These are phyloP conservation scores for Neofelis nebulosa DNA, from an alignment of 2,113 vertebrate species.

Conservation along the genomic window DNA sequence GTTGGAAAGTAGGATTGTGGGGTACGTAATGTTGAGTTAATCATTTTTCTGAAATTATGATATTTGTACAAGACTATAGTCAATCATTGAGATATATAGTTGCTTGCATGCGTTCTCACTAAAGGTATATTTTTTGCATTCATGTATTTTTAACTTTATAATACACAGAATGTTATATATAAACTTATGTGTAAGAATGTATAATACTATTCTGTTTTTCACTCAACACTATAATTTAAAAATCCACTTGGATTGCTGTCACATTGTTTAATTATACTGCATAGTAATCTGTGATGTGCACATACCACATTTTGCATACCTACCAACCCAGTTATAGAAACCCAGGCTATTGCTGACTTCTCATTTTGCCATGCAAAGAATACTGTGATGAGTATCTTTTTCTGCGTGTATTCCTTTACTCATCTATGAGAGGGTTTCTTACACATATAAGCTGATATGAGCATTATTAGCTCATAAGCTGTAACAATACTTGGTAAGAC, in stretches of 20 bases:
- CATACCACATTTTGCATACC: not conserved
- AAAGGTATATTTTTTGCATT: not conserved
- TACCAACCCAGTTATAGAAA: not conserved
- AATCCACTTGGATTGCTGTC: not conserved
- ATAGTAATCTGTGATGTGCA: not conserved
- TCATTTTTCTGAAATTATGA: not conserved
- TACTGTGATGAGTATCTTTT: not conserved
- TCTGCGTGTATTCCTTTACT: not conserved
- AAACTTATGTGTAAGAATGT: not conserved
- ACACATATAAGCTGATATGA: not conserved
- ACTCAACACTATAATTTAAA: not conserved
- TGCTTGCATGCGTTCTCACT: not conserved
- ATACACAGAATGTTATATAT: no score
- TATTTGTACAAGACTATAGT: not conserved
- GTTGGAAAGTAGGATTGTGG: not conserved
- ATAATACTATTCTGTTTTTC: not conserved
- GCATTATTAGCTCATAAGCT: not conserved
- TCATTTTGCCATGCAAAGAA: no score
- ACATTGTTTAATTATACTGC: not conserved
- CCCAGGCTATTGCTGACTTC: not conserved
- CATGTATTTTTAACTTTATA: not conserved
- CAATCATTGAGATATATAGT: not conserved
- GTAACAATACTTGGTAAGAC: not conserved
- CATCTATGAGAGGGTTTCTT: not conserved
- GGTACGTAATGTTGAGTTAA: not conserved